Percentiles rank a stretch among this genome's conserved stretches.
Evolutionary conservation across 2,888 invertebrate genomes (phyloP).

Genomic region (Minunthozetes semirufus): DNA sequence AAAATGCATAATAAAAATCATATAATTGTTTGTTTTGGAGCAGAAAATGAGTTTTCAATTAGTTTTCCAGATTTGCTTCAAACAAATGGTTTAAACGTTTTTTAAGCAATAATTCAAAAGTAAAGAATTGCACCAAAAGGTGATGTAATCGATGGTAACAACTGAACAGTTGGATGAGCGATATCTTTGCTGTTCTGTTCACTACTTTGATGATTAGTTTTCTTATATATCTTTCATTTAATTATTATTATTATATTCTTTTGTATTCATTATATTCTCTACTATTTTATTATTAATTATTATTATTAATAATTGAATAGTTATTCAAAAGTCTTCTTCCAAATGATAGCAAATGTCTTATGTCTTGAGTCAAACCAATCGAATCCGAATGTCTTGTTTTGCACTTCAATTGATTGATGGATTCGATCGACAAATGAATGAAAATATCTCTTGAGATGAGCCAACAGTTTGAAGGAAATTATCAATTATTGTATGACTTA

Average conservation of each 20-base stretch:
- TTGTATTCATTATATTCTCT: not conserved
- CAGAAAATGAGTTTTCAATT: slow-evolving; percentile 13
- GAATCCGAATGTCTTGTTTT: slow-evolving; percentile 5
- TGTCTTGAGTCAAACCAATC: not conserved
- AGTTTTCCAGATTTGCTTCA: not conserved
- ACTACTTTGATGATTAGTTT: slow-evolving; percentile 27
- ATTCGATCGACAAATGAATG: not conserved
- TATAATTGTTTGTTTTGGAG: not conserved
- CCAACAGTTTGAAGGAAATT: slow-evolving; percentile 20
- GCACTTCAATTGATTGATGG: slow-evolving; percentile 12
- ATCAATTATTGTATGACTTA: slow-evolving; percentile 5
- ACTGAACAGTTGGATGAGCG: not conserved
- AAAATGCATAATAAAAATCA: slow-evolving; percentile 29
- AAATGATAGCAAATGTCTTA: not conserved
- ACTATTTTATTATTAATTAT: not conserved
- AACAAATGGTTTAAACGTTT: not conserved
- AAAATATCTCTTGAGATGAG: slow-evolving; percentile 6
- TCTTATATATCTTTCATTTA: not conserved
- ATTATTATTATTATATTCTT: too few relatives aligned
- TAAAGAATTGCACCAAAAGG: slow-evolving; percentile 17
- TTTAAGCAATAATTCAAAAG: slow-evolving; percentile 25
- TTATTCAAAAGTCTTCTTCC: not conserved
- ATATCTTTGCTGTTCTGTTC: slow-evolving; percentile 7
- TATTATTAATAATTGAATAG: not conserved
- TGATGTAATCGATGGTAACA: not conserved